Evolutionary conservation across 2,113 vertebrate genomes (phyloP).

Genomic region (Carassius auratus): DNA sequence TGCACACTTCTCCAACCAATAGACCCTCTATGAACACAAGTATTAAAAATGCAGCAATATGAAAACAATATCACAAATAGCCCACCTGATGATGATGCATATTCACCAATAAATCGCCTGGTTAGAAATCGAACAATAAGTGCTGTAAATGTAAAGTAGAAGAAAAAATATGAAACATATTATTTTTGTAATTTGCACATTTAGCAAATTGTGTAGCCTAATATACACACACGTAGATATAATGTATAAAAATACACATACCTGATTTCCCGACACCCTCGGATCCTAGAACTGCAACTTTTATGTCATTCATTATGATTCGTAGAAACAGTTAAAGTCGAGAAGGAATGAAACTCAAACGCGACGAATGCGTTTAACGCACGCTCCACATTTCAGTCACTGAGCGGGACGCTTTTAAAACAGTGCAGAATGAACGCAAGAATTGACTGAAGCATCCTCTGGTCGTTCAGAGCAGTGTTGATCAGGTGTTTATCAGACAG

Average conservation of each 20-base stretch:
- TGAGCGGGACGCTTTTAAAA: not conserved
- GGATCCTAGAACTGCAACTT: conserved; percentile 81
- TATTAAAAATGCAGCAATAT: not conserved
- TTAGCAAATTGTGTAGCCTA: too few species aligned
- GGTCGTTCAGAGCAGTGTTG: not conserved
- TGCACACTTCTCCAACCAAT: not conserved
- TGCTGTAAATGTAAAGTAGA: conserved; percentile 71
- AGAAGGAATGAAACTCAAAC: not conserved
- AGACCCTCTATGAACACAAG: not conserved
- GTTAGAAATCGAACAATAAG: conserved; percentile 86
- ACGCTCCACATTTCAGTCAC: not conserved
- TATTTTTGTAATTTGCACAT: not conserved
- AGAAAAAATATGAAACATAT: not conserved
- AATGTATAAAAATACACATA: conserved; percentile 50
- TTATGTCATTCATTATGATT: conserved; percentile 76
- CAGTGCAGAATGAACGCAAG: not conserved
- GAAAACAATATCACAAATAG: not conserved
- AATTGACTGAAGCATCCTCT: not conserved
- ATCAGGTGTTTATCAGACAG: not conserved
- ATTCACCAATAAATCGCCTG: conserved; percentile 83
- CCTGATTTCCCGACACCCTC: conserved; percentile 85
- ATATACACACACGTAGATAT: not conserved
- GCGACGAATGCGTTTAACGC: not conserved
- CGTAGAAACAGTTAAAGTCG: not conserved
- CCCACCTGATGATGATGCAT: conserved; percentile 82